Evolutionary conservation across 2,888 invertebrate species (phyloP).

Genomic region (Rhimphoctona megacephalus): DNA sequence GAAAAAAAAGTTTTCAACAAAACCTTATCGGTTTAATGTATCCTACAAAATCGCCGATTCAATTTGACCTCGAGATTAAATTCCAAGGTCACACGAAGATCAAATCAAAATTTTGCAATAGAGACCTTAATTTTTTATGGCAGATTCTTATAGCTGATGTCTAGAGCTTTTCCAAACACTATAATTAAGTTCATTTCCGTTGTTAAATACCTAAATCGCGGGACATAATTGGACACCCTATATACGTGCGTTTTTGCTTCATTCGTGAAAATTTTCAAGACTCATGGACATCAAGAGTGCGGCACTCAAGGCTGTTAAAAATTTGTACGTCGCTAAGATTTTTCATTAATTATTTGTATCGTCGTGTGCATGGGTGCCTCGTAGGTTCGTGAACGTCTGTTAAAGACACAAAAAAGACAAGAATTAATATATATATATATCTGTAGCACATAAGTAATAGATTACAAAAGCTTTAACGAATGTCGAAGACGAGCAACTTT

Average conservation of each 20-base stretch:
- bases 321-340: slow-evolving; percentile 27
- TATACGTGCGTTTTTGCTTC: not conserved
- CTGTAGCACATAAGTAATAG: slow-evolving; percentile 25
- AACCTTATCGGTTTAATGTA: not conserved
- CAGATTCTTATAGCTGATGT: not conserved
- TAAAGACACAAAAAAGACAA: slow-evolving; percentile 18
- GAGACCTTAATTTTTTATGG: not conserved
- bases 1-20: not conserved
- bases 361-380: slow-evolving; percentile 52
- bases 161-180: not conserved
- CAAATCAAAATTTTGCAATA: not conserved
- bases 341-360: slow-evolving; percentile 45
- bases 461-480: slow-evolving; percentile 59
- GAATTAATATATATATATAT: slow-evolving; percentile 9
- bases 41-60: too few relatives aligned
- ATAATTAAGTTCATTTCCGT: not conserved
- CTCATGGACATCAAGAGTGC: slow-evolving; percentile 22
- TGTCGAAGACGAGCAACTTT: slow-evolving; percentile 43
- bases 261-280: slow-evolving; percentile 5
- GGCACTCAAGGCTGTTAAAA: slow-evolving; percentile 35
- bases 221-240: not conserved
- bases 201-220: not conserved
- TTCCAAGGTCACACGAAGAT: not conserved
- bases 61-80: not conserved
- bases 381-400: slow-evolving; percentile 44